Conservation (phyloP, 2,113 vertebrate genomes). For the Kryptolebias marmoratus region DNA sequence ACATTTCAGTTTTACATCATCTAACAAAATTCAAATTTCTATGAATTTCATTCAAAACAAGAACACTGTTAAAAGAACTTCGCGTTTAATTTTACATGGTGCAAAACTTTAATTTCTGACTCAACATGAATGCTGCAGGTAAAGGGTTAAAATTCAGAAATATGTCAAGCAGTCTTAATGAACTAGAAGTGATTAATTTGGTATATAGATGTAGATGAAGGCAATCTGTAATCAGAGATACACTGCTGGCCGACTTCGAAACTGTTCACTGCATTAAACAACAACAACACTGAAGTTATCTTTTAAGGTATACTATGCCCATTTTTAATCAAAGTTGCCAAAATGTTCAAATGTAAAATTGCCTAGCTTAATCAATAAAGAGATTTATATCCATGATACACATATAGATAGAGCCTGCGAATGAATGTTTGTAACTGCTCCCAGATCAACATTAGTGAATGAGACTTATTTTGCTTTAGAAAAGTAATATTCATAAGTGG, state of each 20-base stretch:
- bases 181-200: neutral
- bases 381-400: too few species aligned
- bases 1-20: neutral
- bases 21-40: too few species aligned
- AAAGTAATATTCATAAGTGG: too few species aligned
- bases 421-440: too few species aligned
- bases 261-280: constrained; percentile 2
- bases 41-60: too few species aligned
- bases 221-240: neutral
- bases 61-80: too few species aligned
- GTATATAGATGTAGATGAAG: neutral
- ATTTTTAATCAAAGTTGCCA: neutral
- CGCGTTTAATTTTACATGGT: neutral
- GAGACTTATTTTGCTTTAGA: too few species aligned
- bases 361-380: too few species aligned
- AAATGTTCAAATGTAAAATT: neutral
- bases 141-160: neutral
- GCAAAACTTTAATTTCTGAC: neutral
- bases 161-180: neutral
- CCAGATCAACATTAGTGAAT: too few species aligned
- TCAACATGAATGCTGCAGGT: neutral
- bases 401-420: too few species aligned
- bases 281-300: neutral
- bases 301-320: too few species aligned
- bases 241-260: neutral